Conservation (phyloP, 2,113 vertebrate species). For the Pleuronectes platessa region DNA sequence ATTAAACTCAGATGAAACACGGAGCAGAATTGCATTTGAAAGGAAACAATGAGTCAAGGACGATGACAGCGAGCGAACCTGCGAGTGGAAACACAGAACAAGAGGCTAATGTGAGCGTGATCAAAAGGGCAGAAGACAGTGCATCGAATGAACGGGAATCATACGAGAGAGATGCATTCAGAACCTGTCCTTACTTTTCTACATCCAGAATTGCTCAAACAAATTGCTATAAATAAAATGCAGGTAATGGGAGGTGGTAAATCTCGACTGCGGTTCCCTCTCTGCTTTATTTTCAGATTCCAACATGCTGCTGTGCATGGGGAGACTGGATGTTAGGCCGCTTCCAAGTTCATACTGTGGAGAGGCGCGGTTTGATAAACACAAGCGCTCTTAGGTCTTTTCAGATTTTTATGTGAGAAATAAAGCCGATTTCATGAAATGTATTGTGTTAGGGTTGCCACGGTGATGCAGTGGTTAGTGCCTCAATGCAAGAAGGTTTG, state of each 20-base stretch:
- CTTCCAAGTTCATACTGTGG: slow-evolving; percentile 36
- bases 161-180: neutral
- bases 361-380: slow-evolving; percentile 41
- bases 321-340: slow-evolving; percentile 29
- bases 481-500: no score
- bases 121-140: neutral
- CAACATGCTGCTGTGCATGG: slow-evolving; percentile 28
- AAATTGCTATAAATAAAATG: slow-evolving; percentile 36
- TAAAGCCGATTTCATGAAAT: neutral
- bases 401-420: slow-evolving; percentile 1
- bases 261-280: slow-evolving; percentile 31
- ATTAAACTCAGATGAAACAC: slow-evolving; percentile 18
- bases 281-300: slow-evolving; percentile 44
- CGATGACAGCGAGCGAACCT: neutral
- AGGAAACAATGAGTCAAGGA: slow-evolving; percentile 1
- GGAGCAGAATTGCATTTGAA: neutral
- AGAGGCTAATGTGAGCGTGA: neutral
- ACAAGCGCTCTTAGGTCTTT: slow-evolving; percentile 23
- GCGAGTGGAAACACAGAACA: neutral
- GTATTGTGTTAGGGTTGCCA: neutral
- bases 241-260: slow-evolving; percentile 22
- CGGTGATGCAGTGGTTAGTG: no score
- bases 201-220: slow-evolving; percentile 25
- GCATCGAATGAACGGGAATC: neutral
- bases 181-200: slow-evolving; percentile 12